Conservation (phyloP, 2,113 vertebrate genomes). For the Colistium nudipinnis region DNA sequence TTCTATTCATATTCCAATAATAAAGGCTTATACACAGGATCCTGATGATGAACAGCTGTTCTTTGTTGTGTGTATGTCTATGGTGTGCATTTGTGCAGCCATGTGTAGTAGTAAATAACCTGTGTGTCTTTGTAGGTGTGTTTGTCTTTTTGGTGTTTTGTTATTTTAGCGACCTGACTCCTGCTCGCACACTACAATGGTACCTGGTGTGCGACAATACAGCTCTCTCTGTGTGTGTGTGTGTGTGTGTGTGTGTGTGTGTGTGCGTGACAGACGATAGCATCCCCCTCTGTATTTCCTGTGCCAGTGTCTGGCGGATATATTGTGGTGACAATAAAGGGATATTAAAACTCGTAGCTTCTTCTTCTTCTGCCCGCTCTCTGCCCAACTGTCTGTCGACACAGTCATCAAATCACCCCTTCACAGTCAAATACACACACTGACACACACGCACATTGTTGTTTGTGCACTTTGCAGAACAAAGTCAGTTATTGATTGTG, state of each 20-base stretch:
- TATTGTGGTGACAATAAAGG: slow-evolving; percentile 70
- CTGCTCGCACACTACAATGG: background rate
- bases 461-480: slow-evolving; percentile 28
- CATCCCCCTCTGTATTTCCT: slow-evolving; percentile 72
- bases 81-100: background rate
- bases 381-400: slow-evolving; percentile 48
- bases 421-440: slow-evolving; percentile 19
- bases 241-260: background rate
- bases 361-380: slow-evolving; percentile 28
- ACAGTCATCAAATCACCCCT: slow-evolving; percentile 31
- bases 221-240: slow-evolving; percentile 15
- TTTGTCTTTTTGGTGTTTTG: background rate
- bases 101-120: background rate
- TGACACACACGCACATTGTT: slow-evolving; percentile 16
- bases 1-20: slow-evolving; percentile 38
- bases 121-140: background rate
- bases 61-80: background rate
- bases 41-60: slow-evolving; percentile 10
- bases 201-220: slow-evolving; percentile 17
- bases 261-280: slow-evolving; percentile 59
- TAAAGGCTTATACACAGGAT: slow-evolving; percentile 35
- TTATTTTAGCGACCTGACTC: background rate
- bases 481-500: slow-evolving; percentile 58
- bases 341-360: slow-evolving; percentile 78
- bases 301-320: slow-evolving; percentile 58